A percentile compares a stretch with the other conserved stretches of the same genome.
Conservation (phyloP, 2,113 vertebrate species). For the Eurypyga helias region DNA sequence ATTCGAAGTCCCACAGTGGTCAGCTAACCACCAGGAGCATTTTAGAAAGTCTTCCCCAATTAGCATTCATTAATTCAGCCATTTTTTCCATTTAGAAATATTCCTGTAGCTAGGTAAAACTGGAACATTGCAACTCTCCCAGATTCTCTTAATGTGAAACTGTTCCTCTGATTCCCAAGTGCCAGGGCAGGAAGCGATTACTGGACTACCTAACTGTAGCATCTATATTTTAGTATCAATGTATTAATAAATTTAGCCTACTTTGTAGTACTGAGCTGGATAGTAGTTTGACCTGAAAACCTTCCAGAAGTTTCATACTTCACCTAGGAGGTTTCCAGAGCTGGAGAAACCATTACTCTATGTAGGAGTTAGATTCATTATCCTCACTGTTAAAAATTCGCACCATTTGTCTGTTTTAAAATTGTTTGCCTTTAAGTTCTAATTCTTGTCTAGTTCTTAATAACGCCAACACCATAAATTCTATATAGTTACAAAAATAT, state of each 20-base stretch:
- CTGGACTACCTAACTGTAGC: not conserved
- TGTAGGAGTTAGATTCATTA: not conserved
- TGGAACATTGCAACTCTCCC: not conserved
- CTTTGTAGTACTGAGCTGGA: not conserved
- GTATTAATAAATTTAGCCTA: not conserved
- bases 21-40: not conserved
- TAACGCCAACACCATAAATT: not conserved
- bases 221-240: not conserved
- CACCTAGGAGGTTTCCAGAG: not conserved
- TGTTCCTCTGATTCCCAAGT: not conserved
- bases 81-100: not conserved
- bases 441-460: constrained; percentile 1
- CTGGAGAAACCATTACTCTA: not conserved
- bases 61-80: not conserved
- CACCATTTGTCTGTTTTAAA: constrained; percentile 25
- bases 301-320: not conserved
- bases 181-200: not conserved
- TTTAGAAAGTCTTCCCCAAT: not conserved
- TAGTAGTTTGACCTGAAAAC: not conserved
- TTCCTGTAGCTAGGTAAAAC: not conserved
- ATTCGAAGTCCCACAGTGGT: not conserved
- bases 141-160: not conserved
- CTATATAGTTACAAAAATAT: constrained; percentile 21
- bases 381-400: not conserved
- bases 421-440: not conserved